A percentile compares a stretch with the other conserved stretches of the same genome.
phyloP scores from a whole-genome alignment of 2,888 invertebrate genomes.

The Zeuzera pyrina region DNA sequence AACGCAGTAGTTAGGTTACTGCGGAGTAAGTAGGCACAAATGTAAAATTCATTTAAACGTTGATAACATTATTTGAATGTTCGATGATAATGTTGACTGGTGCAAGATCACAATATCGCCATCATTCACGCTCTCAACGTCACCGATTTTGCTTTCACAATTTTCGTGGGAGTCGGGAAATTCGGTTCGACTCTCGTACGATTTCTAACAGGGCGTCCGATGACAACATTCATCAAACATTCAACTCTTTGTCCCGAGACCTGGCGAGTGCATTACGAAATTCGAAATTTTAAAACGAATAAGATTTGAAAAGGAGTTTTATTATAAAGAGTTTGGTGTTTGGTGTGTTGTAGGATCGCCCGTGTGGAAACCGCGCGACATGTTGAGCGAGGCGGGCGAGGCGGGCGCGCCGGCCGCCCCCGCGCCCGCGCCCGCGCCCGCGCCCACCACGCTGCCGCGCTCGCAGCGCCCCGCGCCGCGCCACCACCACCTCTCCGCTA shows the following conservation, averaged over 20 bases:
- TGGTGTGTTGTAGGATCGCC: constrained; percentile 93
- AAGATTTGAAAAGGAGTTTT: not conserved
- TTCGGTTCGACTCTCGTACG: constrained; percentile 12
- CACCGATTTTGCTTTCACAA: no score
- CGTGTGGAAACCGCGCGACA: constrained; percentile 98
- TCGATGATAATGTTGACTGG: constrained; percentile 65
- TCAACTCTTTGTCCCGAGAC: constrained; percentile 67
- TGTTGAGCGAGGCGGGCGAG: constrained; percentile 72
- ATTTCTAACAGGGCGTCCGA: constrained; percentile 25
- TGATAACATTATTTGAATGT: constrained; percentile 50
- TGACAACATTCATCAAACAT: constrained; percentile 73
- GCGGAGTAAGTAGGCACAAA: no score
- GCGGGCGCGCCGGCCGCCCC: constrained; percentile 27
- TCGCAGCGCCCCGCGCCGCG: constrained; percentile 61
- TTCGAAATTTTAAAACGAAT: constrained; percentile 1
- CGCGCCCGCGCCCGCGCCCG: constrained; percentile 36
- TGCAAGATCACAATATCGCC: constrained; percentile 27
- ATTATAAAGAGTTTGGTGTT: constrained; percentile 70
- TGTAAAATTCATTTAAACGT: not conserved
- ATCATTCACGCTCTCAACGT: no score
- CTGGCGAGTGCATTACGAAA: not conserved
- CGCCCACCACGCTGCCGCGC: constrained; percentile 61
- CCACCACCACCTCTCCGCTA: constrained; percentile 61
- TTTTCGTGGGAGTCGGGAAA: no score
- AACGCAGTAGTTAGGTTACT: not conserved